phyloP scores from a whole-genome alignment of 2,888 invertebrate species.

The Drosophila lacicola region DNA sequence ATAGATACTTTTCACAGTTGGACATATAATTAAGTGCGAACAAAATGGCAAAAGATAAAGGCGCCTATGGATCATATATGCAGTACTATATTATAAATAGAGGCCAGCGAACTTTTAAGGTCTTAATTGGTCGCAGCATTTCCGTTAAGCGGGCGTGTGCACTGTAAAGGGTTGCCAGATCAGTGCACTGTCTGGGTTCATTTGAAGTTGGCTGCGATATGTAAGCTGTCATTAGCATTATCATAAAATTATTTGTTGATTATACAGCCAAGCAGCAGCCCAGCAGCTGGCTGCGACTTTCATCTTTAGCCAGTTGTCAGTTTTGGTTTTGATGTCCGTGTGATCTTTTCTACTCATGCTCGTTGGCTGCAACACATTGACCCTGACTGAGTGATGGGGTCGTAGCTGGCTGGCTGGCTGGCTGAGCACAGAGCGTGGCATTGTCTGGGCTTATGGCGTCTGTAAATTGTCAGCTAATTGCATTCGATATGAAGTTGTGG shows the following conservation, averaged over 20 bases:
- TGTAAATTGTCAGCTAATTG: conserved; percentile 63
- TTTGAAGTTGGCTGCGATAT: conserved; percentile 14
- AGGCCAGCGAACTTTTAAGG: conserved; percentile 43
- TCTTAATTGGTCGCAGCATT: conserved; percentile 37
- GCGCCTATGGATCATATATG: conserved; percentile 1
- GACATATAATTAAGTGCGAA: conserved; percentile 70
- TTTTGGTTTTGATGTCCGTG: conserved; percentile 34
- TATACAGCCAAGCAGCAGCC: conserved; percentile 20
- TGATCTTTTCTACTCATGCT: conserved; percentile 31
- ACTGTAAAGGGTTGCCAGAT: conserved; percentile 23
- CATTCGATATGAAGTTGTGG: conserved; percentile 15
- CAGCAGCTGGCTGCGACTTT: conserved; percentile 28
- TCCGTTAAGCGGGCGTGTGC: conserved; percentile 25
- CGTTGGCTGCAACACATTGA: conserved; percentile 69
- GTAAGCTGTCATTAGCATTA: conserved; percentile 48
- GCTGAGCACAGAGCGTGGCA: conserved; percentile 57
- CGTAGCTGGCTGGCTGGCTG: conserved; percentile 1
- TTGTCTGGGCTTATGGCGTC: conserved; percentile 57
- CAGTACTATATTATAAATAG: conserved; percentile 10
- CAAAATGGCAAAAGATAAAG: conserved; percentile 29
- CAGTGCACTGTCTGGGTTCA: conserved; percentile 33
- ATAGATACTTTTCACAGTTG: conserved; percentile 27
- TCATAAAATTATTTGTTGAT: conserved; percentile 54
- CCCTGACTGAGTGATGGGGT: conserved; percentile 57
- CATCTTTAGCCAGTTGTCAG: conserved; percentile 44